Evolutionary conservation across 2,797 vertebrate genomes (phyloP).

Genomic region (Numenius phaeopus): DNA sequence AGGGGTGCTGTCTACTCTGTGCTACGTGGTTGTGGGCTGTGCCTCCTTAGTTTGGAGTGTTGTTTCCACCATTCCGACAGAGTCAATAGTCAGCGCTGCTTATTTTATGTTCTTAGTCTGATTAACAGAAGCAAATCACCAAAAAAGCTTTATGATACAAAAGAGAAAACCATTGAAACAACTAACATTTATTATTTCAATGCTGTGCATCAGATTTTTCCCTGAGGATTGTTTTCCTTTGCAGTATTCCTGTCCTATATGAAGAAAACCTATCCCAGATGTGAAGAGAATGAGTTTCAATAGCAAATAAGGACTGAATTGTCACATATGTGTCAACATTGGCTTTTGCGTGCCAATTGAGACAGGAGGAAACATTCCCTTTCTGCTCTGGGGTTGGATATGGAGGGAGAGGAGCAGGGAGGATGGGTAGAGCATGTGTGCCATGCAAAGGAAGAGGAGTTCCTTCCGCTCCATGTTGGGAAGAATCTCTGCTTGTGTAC

Average conservation of each 20-base stretch:
- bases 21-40: not conserved
- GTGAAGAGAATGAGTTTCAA: not conserved
- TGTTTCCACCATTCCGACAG: not conserved
- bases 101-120: not conserved
- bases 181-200: not conserved
- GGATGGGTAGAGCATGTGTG: not conserved
- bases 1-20: not conserved
- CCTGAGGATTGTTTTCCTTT: not conserved
- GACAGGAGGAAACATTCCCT: not conserved
- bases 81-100: rapidly evolving
- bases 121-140: not conserved
- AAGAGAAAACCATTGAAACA: not conserved
- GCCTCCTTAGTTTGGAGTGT: not conserved
- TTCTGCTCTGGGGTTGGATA: not conserved
- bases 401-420: not conserved
- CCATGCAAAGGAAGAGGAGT: not conserved
- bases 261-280: not conserved
- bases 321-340: not conserved
- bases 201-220: not conserved
- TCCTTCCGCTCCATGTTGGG: not conserved
- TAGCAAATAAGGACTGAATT: not conserved
- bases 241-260: not conserved
- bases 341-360: not conserved
- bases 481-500: not conserved
- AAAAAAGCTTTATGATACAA: not conserved